A percentile compares a stretch with the other conserved stretches of the same genome.
These are phyloP conservation scores for Troides helena DNA, from an alignment of 2,888 invertebrate genomes.

Conservation along the genomic window DNA sequence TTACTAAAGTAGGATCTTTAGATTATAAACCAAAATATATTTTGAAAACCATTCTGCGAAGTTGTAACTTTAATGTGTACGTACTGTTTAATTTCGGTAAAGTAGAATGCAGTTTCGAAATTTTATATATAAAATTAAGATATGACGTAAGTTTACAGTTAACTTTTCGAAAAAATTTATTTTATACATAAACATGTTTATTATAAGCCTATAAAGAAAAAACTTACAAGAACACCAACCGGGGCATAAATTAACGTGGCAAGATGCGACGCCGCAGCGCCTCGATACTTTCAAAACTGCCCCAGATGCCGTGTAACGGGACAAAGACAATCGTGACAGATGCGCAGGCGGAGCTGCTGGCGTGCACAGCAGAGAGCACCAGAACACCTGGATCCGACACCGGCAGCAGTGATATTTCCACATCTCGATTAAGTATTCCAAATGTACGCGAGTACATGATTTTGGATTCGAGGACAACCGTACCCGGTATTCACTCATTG, in stretches of 20 bases:
- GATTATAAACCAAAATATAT: too few species aligned
- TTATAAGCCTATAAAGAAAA: slow-evolving; percentile 10
- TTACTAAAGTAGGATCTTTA: too few species aligned
- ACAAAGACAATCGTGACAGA: slow-evolving; percentile 67
- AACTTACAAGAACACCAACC: slow-evolving; percentile 20
- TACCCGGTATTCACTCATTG: slow-evolving; percentile 5
- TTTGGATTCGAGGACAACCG: slow-evolving; percentile 21
- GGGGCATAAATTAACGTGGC: slow-evolving; percentile 53
- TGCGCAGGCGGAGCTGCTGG: slow-evolving; percentile 46
- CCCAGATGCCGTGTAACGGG: slow-evolving; percentile 77
- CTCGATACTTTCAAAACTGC: slow-evolving; percentile 75
- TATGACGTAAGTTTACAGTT: too few species aligned
- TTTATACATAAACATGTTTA: background rate
- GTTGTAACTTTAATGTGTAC: too few species aligned
- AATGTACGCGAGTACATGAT: slow-evolving; percentile 15
- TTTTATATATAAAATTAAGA: too few species aligned
- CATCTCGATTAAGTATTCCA: slow-evolving; percentile 23
- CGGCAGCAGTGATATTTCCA: slow-evolving; percentile 20
- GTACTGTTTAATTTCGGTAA: too few species aligned
- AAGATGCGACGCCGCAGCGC: slow-evolving; percentile 45
- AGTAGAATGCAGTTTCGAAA: too few species aligned
- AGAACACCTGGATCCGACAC: slow-evolving; percentile 37
- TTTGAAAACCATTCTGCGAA: too few species aligned
- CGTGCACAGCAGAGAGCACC: slow-evolving; percentile 42
- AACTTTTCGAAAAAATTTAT: background rate